Evolutionary conservation across 2,888 invertebrate genomes (phyloP), one percentile per base, ranked within the genome.

Genomic region (Athalia cordata): DNA sequence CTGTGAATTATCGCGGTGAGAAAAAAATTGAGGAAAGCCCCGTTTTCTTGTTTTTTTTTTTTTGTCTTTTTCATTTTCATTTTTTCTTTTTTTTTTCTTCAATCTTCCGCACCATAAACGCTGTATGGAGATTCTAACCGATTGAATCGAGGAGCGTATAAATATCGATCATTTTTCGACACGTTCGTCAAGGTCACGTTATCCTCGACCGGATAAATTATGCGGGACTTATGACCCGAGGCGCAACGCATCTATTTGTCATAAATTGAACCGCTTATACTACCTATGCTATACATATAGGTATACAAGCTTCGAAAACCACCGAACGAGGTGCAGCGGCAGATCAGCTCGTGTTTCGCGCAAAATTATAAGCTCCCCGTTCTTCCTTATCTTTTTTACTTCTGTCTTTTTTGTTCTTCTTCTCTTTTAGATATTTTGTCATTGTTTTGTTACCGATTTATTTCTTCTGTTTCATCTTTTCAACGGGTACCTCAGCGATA

Each of bases 81-180:
- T 62, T 62, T 61, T 7, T 13, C 4, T 61, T 0, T 3, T 61
- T n/a, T 62, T 62, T 62, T 29, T 0, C 62, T n/a, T 62, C 7
- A 13, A 8, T 29, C 8, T 3, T 8, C 4, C 13, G 13, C 4
- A 62, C 62, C 8, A n/a, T 15, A 29, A 62, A 15, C 8, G 15
- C 8, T 9, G 55, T 7, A n/a, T 55, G 55, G n/a, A 55, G n/a
- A 11, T 55, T 55, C 55, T 55, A 9, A 55, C 55, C 11, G 6
- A 9, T 7, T 1, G 55, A n/a, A 55, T n/a, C 9, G 55, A 55
- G 55, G 55, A 29, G 29, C 29, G 29, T 29, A 29, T 29, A 29
- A 29, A 29, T 72, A 72, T 59, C 61, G 47, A 72, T 72, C 72
- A 72, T 59, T 47, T 49, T 45, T 72, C 13, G 72, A 72, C 72